Evolutionary conservation across 1,140 invertebrate genomes (phyloP), one percentile per base, ranked within the genome.

Genomic region (Adelges cooleyi): DNA sequence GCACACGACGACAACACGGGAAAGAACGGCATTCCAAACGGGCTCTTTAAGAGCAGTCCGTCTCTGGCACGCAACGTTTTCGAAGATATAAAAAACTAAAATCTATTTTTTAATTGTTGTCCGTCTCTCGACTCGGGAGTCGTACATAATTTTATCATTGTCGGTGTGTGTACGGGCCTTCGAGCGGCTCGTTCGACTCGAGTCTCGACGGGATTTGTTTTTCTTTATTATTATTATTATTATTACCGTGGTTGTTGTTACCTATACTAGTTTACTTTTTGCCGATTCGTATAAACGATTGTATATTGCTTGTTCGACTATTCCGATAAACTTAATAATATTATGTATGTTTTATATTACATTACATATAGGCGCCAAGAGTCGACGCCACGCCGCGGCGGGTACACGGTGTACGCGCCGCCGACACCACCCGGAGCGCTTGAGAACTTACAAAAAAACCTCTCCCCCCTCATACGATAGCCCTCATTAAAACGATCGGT

Each of bases 71-170:
- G 53, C 53, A 42, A 56, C 53, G 18, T 38, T 54, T 25, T 38
- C 25, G 15, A 25, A 59, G 13, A 23, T 9, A 10, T 29, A 23
- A 23, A 29, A 50, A 27, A 25, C 36, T 18, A 59, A 25, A 59
- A 59, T 25, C 23, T 25, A 23, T 59, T 59, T n/a, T n/a, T 59
- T 59, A 59, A 59, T 59, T 59, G 54, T 59, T 40, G 54, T 59
- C 54, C 54, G 18, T 59, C 40, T 27, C 40, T 29, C 36, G 23
- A 18, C 13, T n/a, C n/a, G n/a, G n/a, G n/a, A n/a, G n/a, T n/a
- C n/a, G n/a, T n/a, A n/a, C n/a, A n/a, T n/a, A 59, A 18, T 23
- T 17, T n/a, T n/a, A 17, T 11, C 23, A 10, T 44, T 23, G 54
- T 13, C 11, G 0, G 25, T 33, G 9, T 46, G 40, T n/a, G 11